These are phyloP conservation scores for Etia nguti DNA, from an alignment of 2,113 vertebrate species.

Conservation along the genomic window DNA sequence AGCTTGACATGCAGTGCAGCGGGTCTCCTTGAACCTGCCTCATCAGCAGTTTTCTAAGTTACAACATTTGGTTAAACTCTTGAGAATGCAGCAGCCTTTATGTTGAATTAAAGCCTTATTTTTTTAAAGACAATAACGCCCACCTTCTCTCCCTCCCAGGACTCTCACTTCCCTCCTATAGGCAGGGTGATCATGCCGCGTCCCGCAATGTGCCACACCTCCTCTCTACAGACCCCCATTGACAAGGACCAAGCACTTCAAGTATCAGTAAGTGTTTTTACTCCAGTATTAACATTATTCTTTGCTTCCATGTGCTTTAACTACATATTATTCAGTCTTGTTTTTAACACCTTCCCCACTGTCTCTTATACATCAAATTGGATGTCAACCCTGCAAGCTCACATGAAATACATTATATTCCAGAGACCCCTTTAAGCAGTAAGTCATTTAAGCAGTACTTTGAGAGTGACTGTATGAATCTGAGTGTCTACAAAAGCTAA, in stretches of 20 bases:
- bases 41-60: too few relatives aligned
- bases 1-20: not conserved
- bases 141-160: slow-evolving; percentile 31
- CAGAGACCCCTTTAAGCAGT: not conserved
- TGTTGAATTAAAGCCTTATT: not conserved
- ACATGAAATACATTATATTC: not conserved
- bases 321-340: not conserved
- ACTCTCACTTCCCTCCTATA: slow-evolving; percentile 62
- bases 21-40: not conserved
- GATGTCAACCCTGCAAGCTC: not conserved
- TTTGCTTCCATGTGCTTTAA: not conserved
- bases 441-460: not conserved
- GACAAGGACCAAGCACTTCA: slow-evolving; percentile 74
- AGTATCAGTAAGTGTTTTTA: slow-evolving; percentile 55
- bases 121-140: not conserved
- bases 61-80: too few relatives aligned
- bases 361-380: not conserved
- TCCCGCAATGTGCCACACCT: slow-evolving; percentile 75
- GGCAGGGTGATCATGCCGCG: slow-evolving; percentile 56
- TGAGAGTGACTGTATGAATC: not conserved
- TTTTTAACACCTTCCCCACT: not conserved
- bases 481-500: not conserved
- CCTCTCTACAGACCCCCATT: slow-evolving; percentile 68
- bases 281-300: not conserved
- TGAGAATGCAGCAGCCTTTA: too few relatives aligned